Conservation (phyloP, 2,888 invertebrate genomes). For the Mechanitis messenoides region DNA sequence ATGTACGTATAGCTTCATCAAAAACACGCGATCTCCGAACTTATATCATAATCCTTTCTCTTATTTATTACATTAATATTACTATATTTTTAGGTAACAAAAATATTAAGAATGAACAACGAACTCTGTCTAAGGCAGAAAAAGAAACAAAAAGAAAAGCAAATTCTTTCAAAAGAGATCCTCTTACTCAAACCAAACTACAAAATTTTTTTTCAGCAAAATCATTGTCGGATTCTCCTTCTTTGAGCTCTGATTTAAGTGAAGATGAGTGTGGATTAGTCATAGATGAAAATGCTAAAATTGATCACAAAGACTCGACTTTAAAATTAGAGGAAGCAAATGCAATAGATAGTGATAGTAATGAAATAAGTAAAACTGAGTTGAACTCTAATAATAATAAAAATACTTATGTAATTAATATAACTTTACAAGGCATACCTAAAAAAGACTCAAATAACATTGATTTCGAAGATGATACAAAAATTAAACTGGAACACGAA, state of each 20-base stretch:
- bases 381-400: constrained; percentile 27
- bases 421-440: constrained; percentile 61
- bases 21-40: background rate
- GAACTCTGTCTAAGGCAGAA: constrained; percentile 61
- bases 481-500: constrained; percentile 25
- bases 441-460: constrained; percentile 36
- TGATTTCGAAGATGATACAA: constrained; percentile 23
- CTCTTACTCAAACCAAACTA: constrained; percentile 68
- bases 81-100: constrained; percentile 36
- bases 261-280: constrained; percentile 50
- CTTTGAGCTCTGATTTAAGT: constrained; percentile 43
- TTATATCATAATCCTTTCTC: no score
- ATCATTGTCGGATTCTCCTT: constrained; percentile 44
- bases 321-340: constrained; percentile 40
- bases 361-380: constrained; percentile 30
- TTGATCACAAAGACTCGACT: constrained; percentile 41
- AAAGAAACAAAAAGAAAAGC: constrained; percentile 65
- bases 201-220: constrained; percentile 59
- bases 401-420: constrained; percentile 62
- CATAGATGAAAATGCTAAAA: constrained; percentile 49
- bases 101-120: constrained; percentile 41
- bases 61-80: background rate
- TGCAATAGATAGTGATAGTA: constrained; percentile 25
- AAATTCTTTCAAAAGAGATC: constrained; percentile 68
- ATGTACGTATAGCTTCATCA: constrained; percentile 34